These are phyloP conservation scores for Sinocyclocheilus maitianheensis DNA, from an alignment of 2,113 vertebrate genomes.

Conservation along the genomic window DNA sequence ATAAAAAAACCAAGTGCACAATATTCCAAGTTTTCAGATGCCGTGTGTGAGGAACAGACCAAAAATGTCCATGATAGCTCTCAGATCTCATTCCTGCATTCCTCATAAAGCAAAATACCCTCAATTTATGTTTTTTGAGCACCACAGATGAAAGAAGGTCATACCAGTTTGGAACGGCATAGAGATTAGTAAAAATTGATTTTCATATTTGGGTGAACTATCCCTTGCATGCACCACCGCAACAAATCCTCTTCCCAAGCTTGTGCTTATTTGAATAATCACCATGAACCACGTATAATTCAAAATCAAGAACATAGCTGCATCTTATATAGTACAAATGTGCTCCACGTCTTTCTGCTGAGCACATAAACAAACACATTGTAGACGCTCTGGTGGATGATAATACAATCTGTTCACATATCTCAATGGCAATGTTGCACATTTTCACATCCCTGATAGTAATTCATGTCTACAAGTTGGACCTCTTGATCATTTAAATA, in stretches of 20 bases:
- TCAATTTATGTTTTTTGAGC: not conserved
- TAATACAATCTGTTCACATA: conserved; percentile 25
- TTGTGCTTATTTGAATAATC: conserved; percentile 53
- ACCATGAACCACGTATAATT: conserved; percentile 33
- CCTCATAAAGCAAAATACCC: not conserved
- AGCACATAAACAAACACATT: conserved; percentile 52
- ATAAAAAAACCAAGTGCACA: not conserved
- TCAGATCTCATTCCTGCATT: not conserved
- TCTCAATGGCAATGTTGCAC: conserved; percentile 16
- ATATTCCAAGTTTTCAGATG: not conserved
- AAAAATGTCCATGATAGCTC: not conserved
- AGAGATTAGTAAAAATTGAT: not conserved
- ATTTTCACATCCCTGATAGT: conserved; percentile 27
- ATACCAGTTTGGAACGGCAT: not conserved
- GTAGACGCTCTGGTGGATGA: conserved; percentile 31
- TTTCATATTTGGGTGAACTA: not conserved
- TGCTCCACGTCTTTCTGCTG: conserved; percentile 68
- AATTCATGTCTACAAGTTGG: conserved; percentile 26
- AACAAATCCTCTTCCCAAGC: conserved; percentile 55
- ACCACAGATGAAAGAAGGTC: not conserved
- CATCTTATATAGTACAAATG: conserved; percentile 87
- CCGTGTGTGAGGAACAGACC: not conserved
- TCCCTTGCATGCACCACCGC: not conserved
- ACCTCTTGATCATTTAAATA: conserved; percentile 30
- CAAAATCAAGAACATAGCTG: conserved; percentile 73